Evolutionary conservation across 2,797 vertebrate species (phyloP), one percentile per base, ranked within the genome.

Genomic region (Phylloscopus collybita): DNA sequence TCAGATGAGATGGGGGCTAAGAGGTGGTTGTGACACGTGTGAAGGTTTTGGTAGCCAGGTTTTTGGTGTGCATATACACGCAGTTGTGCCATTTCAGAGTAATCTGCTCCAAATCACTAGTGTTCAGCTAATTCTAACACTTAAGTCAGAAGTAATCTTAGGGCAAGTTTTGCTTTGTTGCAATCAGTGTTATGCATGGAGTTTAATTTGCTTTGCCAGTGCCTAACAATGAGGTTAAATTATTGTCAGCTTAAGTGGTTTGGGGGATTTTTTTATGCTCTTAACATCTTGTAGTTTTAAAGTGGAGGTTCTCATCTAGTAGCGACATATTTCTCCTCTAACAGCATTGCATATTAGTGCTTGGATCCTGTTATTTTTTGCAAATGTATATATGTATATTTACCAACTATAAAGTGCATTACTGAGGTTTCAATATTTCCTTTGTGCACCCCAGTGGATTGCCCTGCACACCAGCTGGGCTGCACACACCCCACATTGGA

Each of bases 401-500:
- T 75, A 7, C 18, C 17, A 57, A 2, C 10, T 47, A 3, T 22
- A 6, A 42, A 16, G 13, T 80, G 21, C 5, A 11, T 75, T 60
- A 32, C n/a, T 61, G 65, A 26, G 38, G 16, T 67, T 51, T 10
- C 36, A 1, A 0, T 44, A 18, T 42, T 65, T 82, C 45, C 6
- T 60, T 76, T 21, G 3, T 27, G 20, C 18, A 20, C 16, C 10
- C 13, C 8, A 18, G 2, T 34, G n/a, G 36, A 29, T 25, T 75
- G 44, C 34, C 17, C 34, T 29, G 40, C 36, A 11, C 42, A 6
- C 6, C 26, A 32, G 19, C 42, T 66, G 62, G 45, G 15, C 8
- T 34, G 27, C 36, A 26, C 9, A 12, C 18, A 19, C 6, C 15
- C 11, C 22, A 12, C 8, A 0, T 1, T 13, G 14, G n/a, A 53